phyloP scores from a whole-genome alignment of 2,888 invertebrate genomes.

The Pterostichus madidus region DNA sequence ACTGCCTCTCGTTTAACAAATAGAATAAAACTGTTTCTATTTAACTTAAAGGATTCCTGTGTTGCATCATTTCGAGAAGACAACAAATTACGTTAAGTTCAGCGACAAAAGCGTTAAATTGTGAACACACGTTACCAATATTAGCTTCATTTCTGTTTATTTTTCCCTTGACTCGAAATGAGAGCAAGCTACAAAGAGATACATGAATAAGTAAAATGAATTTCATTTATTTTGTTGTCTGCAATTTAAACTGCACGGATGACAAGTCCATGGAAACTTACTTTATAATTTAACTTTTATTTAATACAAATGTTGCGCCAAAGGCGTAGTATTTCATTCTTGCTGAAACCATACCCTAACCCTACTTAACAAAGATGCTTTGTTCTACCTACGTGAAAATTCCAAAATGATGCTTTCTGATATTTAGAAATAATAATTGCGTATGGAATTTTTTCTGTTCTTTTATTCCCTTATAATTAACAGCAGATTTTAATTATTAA shows the following conservation, averaged over 20 bases:
- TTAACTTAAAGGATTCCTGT: conserved; percentile 2
- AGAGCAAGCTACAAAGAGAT: conserved; percentile 39
- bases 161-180: conserved; percentile 50
- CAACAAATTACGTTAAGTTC: conserved; percentile 26
- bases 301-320: conserved; percentile 31
- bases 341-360: neutral
- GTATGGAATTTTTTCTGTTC: no score
- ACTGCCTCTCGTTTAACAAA: no score
- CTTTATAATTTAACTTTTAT: conserved; percentile 51
- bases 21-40: conserved; percentile 4
- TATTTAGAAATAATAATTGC: no score
- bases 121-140: conserved; percentile 38
- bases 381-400: no score
- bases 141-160: conserved; percentile 40
- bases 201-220: conserved; percentile 47
- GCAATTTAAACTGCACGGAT: conserved; percentile 24
- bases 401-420: no score
- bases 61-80: neutral
- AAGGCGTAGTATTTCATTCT: neutral
- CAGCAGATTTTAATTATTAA: no score
- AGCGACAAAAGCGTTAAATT: conserved; percentile 35
- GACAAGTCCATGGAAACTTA: conserved; percentile 35
- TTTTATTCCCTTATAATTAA: no score
- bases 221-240: conserved; percentile 51
- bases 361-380: neutral